Conservation (phyloP, 2,888 invertebrate genomes). For the Euphydryas editha region DNA sequence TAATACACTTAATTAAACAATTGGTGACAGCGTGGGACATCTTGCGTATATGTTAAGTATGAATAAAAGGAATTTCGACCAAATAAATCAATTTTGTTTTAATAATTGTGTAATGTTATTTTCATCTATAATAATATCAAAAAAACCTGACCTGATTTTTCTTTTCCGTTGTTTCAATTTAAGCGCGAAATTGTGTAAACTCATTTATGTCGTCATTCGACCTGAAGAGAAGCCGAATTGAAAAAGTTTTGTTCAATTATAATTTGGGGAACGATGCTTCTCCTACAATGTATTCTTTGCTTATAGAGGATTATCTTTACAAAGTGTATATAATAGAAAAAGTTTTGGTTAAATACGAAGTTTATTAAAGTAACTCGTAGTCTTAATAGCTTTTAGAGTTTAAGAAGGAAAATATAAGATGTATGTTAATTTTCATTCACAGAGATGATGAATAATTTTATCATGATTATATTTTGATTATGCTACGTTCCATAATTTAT, state of each 20-base stretch:
- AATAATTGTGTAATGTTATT: not conserved
- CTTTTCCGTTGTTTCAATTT: constrained; percentile 35
- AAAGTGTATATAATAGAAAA: constrained; percentile 43
- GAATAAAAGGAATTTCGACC: not conserved
- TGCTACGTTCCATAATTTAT: not conserved
- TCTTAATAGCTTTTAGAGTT: constrained; percentile 37
- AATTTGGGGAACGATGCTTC: constrained; percentile 49
- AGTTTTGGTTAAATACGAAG: constrained; percentile 38
- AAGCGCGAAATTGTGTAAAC: constrained; percentile 55
- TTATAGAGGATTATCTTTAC: constrained; percentile 44
- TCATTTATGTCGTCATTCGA: constrained; percentile 59
- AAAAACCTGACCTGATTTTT: constrained; percentile 17
- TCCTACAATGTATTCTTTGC: constrained; percentile 40
- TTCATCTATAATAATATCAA: constrained; percentile 15
- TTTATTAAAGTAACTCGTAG: constrained; percentile 36
- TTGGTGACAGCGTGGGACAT: not conserved
- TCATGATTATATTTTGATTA: constrained; percentile 1
- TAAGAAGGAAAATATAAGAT: constrained; percentile 25
- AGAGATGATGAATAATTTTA: constrained; percentile 3
- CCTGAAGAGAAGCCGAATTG: constrained; percentile 60
- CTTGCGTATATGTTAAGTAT: no score
- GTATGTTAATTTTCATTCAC: constrained; percentile 27
- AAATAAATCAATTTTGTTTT: not conserved
- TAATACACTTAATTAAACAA: not conserved
- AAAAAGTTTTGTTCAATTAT: constrained; percentile 62